phyloP scores from a whole-genome alignment of 2,888 invertebrate genomes.

The Rhimphoctona megacephalus region DNA sequence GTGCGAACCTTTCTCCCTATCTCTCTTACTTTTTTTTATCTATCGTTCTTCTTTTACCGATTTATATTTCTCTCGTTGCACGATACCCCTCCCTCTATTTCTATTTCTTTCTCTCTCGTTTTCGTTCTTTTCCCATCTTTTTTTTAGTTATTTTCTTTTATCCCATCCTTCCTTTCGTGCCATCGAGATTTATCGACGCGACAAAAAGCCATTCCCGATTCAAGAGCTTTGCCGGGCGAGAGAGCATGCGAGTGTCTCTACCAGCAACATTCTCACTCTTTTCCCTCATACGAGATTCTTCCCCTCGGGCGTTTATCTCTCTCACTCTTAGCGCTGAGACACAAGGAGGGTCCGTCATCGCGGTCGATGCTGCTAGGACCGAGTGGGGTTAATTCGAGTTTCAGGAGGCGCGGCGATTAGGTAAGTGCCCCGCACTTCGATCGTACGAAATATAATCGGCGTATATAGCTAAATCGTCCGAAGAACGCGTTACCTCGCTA shows the following conservation, averaged over 20 bases:
- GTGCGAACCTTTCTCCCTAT: constrained; percentile 19
- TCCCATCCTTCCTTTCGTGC: constrained; percentile 42
- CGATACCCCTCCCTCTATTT: constrained; percentile 11
- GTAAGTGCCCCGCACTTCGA: constrained; percentile 38
- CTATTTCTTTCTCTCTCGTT: constrained; percentile 11
- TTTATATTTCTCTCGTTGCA: constrained; percentile 4
- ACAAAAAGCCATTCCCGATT: constrained; percentile 65
- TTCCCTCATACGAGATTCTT: constrained; percentile 25
- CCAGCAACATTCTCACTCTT: constrained; percentile 43
- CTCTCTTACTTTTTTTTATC: not conserved
- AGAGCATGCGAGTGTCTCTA: constrained; percentile 43
- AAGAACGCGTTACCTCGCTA: constrained; percentile 16
- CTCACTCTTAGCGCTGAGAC: constrained; percentile 21
- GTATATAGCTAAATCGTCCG: constrained; percentile 38
- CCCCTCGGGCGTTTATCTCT: not conserved
- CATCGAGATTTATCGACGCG: constrained; percentile 64
- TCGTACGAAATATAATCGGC: constrained; percentile 13
- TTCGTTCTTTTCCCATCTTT: constrained; percentile 5
- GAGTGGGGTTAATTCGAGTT: constrained; percentile 66
- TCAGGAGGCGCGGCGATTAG: constrained; percentile 63
- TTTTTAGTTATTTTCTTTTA: constrained; percentile 20
- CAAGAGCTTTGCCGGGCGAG: constrained; percentile 49
- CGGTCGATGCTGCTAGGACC: constrained; percentile 40
- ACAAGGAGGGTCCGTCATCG: constrained; percentile 40
- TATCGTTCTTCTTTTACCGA: not conserved